Evolutionary conservation across 1,140 invertebrate genomes (phyloP), one percentile per base, ranked within the genome.

Genomic region (Eupristina koningsbergeri): DNA sequence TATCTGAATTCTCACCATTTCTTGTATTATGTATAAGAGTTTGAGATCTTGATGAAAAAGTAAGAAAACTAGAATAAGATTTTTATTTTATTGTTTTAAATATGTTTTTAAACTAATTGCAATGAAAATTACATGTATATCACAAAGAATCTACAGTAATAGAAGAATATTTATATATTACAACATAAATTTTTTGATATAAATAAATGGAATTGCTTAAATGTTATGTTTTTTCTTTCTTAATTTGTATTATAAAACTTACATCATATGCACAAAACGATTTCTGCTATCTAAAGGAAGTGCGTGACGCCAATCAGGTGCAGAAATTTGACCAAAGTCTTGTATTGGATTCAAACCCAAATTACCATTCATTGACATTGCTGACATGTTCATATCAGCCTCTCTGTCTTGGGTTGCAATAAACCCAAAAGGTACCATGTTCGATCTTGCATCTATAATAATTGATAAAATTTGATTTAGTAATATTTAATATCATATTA

Each of bases 381-480:
- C 34, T 31, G 83, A 41, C 83, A 84, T 84, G 39, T 84, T 84
- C 69, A 84, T 75, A 22, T 84, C 83, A 39, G 53, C 26, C 9
- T 84, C 83, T 63, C 83, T 73, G 13, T 84, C 83, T 67, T 80
- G 83, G 9, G 63, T 26, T 22, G 77, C 41, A 31, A 84, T n/a
- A 31, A 80, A 84, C 17, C 82, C 82, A 75, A 84, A 80, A 22
- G 83, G 83, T 69, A 84, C 79, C 84, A 85, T 85, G 53, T 78
- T 85, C 31, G 78, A 29, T 76, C 84, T 76, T 58, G 61, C 73
- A 81, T 85, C 84, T 85, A 53, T 36, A 81, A 75, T 67, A 67
- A 11, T 64, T 53, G 34, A 58, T n/a, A 31, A 39, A 41, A 41
- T 45, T 34, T 31, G 17, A 22, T 47, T 69, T 45, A 47, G 13